phyloP scores from a whole-genome alignment of 1,140 invertebrate genomes.

The Varroa destructor region DNA sequence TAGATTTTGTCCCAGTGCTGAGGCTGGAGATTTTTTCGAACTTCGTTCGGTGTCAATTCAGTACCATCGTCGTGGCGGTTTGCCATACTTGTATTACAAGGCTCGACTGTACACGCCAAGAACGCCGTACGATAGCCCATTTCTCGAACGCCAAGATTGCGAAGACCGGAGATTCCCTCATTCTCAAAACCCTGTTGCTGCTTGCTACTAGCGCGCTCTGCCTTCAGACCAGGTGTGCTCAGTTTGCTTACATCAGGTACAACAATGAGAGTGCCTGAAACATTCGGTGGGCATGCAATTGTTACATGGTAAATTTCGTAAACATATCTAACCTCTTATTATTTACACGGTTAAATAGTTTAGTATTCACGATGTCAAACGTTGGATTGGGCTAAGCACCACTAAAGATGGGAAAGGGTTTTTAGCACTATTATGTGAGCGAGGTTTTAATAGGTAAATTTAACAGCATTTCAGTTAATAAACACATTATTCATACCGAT shows the following conservation, averaged over 20 bases:
- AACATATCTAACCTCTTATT: not conserved
- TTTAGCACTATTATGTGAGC: too few relatives aligned
- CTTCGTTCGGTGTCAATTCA: conserved; percentile 71
- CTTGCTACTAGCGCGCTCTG: conserved; percentile 47
- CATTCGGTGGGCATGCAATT: not conserved
- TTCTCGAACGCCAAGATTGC: conserved; percentile 85
- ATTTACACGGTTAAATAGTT: not conserved
- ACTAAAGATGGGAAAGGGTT: too few relatives aligned
- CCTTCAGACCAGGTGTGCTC: conserved; percentile 55
- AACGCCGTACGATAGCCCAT: conserved; percentile 90
- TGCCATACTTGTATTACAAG: conserved; percentile 60
- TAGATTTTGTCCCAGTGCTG: conserved; percentile 91
- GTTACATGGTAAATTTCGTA: not conserved
- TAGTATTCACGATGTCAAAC: too few relatives aligned
- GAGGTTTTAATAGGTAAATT: too few relatives aligned
- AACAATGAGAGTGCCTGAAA: conserved; percentile 71
- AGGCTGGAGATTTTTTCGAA: conserved; percentile 86
- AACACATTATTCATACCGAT: conserved; percentile 45
- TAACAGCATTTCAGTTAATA: too few relatives aligned
- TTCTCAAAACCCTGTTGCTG: conserved; percentile 59
- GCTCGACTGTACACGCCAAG: conserved; percentile 75
- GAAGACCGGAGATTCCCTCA: conserved; percentile 81
- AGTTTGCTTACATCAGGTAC: conserved; percentile 86
- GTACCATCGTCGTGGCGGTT: conserved; percentile 12
- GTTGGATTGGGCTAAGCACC: too few relatives aligned